Base-by-base conservation (phyloP, 1,140 invertebrate genomes). In the Varroa destructor region DNA sequence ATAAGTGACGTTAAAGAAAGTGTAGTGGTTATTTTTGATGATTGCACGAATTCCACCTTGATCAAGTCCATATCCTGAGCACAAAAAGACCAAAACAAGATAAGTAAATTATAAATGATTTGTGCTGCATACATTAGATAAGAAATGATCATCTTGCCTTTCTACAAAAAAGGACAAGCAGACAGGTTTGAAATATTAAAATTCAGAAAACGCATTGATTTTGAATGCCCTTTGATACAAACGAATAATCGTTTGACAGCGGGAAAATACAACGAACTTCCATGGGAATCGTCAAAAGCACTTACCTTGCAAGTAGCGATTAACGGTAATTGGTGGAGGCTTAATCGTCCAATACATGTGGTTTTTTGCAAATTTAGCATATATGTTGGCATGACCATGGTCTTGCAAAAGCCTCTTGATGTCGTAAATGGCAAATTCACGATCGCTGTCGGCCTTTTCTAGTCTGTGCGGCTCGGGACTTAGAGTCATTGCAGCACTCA, bases 11-110 rank as follows among this genome's bases (percentile, higher is more conserved):
- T 78, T 78, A 0, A 83, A 58, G 25, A 74, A 71, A 54, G 76
- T 75, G 3, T 73, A 71, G 74, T 79, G 56, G 43, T 74, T 77
- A 72, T 83, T 82, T 55, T 77, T 77, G 37, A 84, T 75, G 56
- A 78, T 74, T 74, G 79, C 80, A 0, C 77, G 78, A 71, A 94
- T 86, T 74, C 88, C 87, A 43, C 93, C 93, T 77, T 85, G 85
- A 80, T 93, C 90, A 81, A 94, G 77, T 3, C 84, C 84, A 79
- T 82, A 83, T 56, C 83, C 83, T 82, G 76, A 51, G 37, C 12
- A 25, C 67, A 37, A 70, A 70, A 10, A 25, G 71, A 55, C 25
- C 43, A 40, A 25, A 42, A 51, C 8, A 3, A 51, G 46, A 51
- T 8, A 8, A 51, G 46, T 51, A 51, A 51, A 51, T 51, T 8